Evolutionary conservation across 2,888 invertebrate genomes (phyloP), one percentile per base, ranked within the genome.

Genomic region (Falcaria lacertinaria): DNA sequence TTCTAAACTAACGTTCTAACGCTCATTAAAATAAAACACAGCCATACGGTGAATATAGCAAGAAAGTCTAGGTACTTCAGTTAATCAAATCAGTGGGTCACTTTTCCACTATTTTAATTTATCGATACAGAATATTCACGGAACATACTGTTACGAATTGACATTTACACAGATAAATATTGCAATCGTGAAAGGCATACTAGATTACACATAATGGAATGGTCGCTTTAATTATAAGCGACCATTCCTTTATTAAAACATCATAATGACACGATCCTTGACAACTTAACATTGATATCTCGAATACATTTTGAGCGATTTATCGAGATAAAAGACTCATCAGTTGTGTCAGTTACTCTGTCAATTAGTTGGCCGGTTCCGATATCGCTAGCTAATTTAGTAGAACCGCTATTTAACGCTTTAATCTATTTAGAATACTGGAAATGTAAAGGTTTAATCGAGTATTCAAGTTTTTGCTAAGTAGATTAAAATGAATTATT

Each of bases 341-440:
- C 48, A 41, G 52, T 43, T 33, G 44, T 42, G 64, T 54, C 62
- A 51, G 35, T 63, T 42, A 19, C 19, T 16, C 54, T 61, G 61
- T 60, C 62, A 57, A 56, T 62, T 63, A 57, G 41, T 4, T 17
- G 44, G 40, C 41, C 33, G 33, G 39, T 7, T 44, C 33, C 36
- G 39, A 42, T 34, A 34, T 42, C 19, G 33, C 4, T 14, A 39
- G 33, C 36, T 42, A 45, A 45, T 45, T 36, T 32, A 39, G 39
- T 34, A 22, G 22, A 33, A 15, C 17, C 22, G 15, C 36, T 32
- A 39, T 17, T 34, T 28, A 25, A 15, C 32, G 11, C 28, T 28
- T 39, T 34, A 39, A 34, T 35, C 28, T 28, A 17, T 14, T 34
- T 32, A 39, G 3, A 19, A 19, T 19, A 19, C 3, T 19, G 6